These are phyloP conservation scores for Hetaerina titia DNA, from an alignment of 2,888 invertebrate genomes.

Conservation along the genomic window DNA sequence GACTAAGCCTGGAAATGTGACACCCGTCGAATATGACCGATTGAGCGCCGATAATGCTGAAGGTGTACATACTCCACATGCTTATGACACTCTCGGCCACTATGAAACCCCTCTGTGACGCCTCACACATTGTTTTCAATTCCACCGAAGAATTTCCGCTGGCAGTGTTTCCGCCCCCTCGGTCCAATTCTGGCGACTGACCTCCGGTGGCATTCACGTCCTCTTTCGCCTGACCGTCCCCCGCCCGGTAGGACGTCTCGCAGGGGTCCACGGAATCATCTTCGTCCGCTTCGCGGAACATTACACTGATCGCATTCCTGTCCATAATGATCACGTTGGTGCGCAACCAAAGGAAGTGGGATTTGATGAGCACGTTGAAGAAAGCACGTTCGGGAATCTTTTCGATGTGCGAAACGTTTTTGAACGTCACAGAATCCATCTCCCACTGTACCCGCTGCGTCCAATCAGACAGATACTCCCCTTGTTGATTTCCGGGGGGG, in stretches of 20 bases:
- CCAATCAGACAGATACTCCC: neutral
- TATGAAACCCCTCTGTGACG: neutral
- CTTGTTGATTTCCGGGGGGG: neutral
- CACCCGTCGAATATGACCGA: neutral
- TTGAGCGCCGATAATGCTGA: neutral
- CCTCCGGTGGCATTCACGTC: neutral
- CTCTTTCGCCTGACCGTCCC: neutral
- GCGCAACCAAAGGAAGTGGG: constrained; percentile 15
- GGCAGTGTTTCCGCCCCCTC: neutral
- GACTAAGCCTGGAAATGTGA: neutral
- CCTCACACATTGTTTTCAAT: neutral
- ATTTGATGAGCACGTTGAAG: neutral
- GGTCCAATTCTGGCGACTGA: neutral
- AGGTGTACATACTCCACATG: neutral
- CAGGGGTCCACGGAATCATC: neutral
- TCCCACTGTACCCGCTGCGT: neutral
- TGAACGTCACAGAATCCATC: constrained; percentile 26
- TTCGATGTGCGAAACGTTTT: neutral
- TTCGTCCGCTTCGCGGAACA: neutral
- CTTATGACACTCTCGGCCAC: neutral
- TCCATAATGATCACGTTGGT: neutral
- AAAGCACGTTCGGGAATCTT: neutral
- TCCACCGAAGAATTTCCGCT: neutral
- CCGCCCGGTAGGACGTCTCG: neutral
- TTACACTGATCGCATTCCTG: neutral